phyloP scores from a whole-genome alignment of 1,140 invertebrate genomes.

The Bilobella aurantiaca region DNA sequence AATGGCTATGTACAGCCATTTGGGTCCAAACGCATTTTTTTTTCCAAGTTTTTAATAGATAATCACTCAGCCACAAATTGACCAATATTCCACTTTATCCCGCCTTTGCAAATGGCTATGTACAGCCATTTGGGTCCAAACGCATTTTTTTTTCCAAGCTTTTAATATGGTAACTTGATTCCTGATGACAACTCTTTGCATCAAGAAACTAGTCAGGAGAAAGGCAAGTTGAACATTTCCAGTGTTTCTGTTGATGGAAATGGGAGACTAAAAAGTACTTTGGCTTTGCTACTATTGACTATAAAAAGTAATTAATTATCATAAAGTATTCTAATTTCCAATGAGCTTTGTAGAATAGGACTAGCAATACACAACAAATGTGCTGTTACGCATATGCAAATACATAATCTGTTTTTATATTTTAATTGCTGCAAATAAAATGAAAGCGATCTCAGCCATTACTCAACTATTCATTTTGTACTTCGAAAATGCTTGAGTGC shows the following conservation, averaged over 20 bases:
- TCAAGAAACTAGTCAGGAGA: conserved; percentile 1
- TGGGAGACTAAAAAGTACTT: neutral
- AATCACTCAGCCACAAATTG: neutral
- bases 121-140: too few relatives aligned
- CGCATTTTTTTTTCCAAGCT: too few relatives aligned
- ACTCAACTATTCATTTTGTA: neutral
- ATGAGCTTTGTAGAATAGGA: neutral
- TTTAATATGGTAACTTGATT: neutral
- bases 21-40: too few relatives aligned
- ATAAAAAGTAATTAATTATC: neutral
- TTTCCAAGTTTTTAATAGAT: too few relatives aligned
- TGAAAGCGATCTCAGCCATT: neutral
- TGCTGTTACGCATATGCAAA: too few relatives aligned
- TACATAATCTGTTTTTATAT: too few relatives aligned
- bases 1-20: neutral
- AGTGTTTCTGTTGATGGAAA: neutral
- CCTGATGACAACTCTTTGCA: neutral
- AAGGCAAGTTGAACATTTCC: neutral
- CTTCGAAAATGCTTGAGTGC: neutral
- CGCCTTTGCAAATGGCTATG: neutral
- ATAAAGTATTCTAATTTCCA: neutral
- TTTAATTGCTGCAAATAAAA: neutral
- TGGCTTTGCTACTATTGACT: neutral
- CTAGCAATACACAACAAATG: too few relatives aligned
- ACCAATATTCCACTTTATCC: neutral